A percentile compares a stretch with the other conserved stretches of the same genome.
phyloP scores from a whole-genome alignment of 2,113 vertebrate genomes.

The Taurulus bubalis region DNA sequence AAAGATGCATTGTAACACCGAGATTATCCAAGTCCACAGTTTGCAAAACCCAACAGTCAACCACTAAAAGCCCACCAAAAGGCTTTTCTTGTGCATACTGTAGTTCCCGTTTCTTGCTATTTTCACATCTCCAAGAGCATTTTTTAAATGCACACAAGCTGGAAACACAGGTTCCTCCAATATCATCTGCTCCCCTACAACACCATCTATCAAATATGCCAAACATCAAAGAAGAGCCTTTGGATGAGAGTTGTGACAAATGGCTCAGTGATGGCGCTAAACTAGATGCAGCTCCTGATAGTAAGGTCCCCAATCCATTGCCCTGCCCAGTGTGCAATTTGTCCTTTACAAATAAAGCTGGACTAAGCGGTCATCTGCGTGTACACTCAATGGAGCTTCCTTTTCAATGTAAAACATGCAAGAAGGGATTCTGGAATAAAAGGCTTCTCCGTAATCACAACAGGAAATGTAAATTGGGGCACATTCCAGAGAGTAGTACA shows the following conservation, averaged over 20 bases:
- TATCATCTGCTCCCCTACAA: constrained; percentile 61
- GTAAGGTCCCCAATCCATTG: constrained; percentile 44
- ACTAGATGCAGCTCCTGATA: constrained; percentile 9
- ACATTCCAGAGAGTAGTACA: background rate
- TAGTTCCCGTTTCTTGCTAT: constrained; percentile 80
- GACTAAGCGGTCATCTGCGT: constrained; percentile 73
- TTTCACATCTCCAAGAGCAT: constrained; percentile 85
- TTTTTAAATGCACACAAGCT: constrained; percentile 78
- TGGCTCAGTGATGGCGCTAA: constrained; percentile 24
- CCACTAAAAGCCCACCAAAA: constrained; percentile 47
- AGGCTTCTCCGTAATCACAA: constrained; percentile 72
- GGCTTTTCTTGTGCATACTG: constrained; percentile 84
- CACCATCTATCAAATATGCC: constrained; percentile 67
- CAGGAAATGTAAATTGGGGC: constrained; percentile 73
- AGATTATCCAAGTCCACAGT: constrained; percentile 21
- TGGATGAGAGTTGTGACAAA: constrained; percentile 57
- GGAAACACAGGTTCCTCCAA: constrained; percentile 58
- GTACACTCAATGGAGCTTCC: constrained; percentile 62
- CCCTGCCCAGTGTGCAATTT: constrained; percentile 71
- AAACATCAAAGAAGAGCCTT: constrained; percentile 76
- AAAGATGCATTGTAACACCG: constrained; percentile 41
- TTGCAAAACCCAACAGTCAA: constrained; percentile 26
- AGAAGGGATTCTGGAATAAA: constrained; percentile 79
- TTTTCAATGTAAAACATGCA: constrained; percentile 74
- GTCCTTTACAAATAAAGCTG: constrained; percentile 70